These are phyloP conservation scores for Pagrus major DNA, from an alignment of 2,113 vertebrate species.

Conservation along the genomic window DNA sequence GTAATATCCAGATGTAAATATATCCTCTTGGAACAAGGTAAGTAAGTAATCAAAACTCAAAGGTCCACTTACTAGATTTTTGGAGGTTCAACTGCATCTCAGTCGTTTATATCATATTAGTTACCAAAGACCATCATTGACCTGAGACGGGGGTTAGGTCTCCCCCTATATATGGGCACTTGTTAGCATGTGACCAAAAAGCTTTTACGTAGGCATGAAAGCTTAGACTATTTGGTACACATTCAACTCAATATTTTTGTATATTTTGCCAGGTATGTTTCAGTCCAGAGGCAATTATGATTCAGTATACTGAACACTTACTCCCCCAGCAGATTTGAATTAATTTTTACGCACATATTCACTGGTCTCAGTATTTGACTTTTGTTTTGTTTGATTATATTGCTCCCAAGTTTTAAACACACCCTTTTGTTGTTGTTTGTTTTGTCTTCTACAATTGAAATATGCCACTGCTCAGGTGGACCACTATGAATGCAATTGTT, in stretches of 20 bases:
- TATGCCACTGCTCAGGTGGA: slow-evolving; percentile 10
- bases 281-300: neutral
- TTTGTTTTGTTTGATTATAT: slow-evolving; percentile 9
- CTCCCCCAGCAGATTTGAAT: neutral
- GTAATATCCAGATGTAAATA: slow-evolving; percentile 2
- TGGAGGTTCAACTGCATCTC: neutral
- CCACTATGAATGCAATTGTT: slow-evolving; percentile 25
- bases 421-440: neutral
- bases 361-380: neutral
- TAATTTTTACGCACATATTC: neutral
- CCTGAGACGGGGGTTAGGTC: neutral
- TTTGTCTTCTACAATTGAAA: slow-evolving; percentile 20
- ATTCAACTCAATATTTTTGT: neutral
- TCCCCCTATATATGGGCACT: neutral
- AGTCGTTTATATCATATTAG: neutral
- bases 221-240: neutral
- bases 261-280: slow-evolving; percentile 20
- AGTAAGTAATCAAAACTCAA: neutral
- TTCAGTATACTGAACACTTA: neutral
- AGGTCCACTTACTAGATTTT: neutral
- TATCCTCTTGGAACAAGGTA: neutral
- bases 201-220: neutral
- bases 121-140: neutral
- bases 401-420: slow-evolving; percentile 14
- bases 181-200: neutral